Evolutionary conservation across 2,113 vertebrate genomes (phyloP), one percentile per base, ranked within the genome.

Genomic region (Lepidothrix coronata): DNA sequence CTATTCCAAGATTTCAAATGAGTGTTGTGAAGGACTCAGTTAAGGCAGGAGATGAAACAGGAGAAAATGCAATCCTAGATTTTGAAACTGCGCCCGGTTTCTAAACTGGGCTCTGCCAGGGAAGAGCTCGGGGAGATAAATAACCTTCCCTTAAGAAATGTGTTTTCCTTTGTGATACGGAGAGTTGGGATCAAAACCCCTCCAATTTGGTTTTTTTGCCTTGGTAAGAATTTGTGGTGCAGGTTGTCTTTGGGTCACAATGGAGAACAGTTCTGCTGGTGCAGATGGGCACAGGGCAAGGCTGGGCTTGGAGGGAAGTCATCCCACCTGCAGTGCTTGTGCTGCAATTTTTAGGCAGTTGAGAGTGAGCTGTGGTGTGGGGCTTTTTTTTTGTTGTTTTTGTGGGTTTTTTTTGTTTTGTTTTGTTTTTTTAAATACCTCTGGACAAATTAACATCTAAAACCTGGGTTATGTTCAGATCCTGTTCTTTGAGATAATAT

Each of bases 401-500:
- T n/a, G n/a, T 12, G 46, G 19, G 22, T 31, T n/a, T 68, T 61
- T 68, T 66, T 23, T 9, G 16, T 17, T 16, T 44, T 18, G 44
- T 25, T 35, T 22, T 37, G 52, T 52, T 62, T 12, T 19, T 63
- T 70, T 94, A 68, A 92, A 67, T 39, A 63, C 41, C 44, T 58
- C 68, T 59, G 51, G 72, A 37, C 44, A 66, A 95, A 96, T 93
- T 81, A 71, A 72, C 57, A 59, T 61, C 84, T 92, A 30, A 74
- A 87, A 55, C 86, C 54, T 48, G 51, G 44, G 28, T 83, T 80
- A 43, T 46, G 68, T 57, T 95, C 72, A 70, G 61, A 35, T 46
- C 67, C 75, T 91, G 81, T 61, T 95, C 85, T 93, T 59, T 63
- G 57, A 68, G 79, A 55, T 88, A 59, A 83, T 80, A 63, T 95